Conservation (phyloP, 1,140 invertebrate genomes). For the Protaetia brevitarsis region DNA sequence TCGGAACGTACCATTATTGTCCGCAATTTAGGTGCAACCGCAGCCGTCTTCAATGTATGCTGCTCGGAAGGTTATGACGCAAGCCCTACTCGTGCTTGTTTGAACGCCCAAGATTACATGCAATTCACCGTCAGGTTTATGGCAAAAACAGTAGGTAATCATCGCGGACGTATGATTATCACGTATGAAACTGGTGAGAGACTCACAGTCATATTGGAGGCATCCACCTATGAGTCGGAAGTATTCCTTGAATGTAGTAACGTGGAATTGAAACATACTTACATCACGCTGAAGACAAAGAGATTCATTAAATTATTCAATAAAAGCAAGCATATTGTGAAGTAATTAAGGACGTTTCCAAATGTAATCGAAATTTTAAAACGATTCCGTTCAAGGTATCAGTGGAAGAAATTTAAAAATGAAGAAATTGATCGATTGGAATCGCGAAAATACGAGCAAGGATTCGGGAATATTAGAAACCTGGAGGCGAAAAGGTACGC, state of each 20-base stretch:
- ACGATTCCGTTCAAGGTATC: slow-evolving; percentile 29
- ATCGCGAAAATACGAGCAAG: slow-evolving; percentile 22
- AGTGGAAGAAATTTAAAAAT: slow-evolving; percentile 32
- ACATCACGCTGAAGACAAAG: slow-evolving; percentile 46
- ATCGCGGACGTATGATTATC: slow-evolving; percentile 42
- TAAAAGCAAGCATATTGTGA: slow-evolving; percentile 46
- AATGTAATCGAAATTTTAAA: too few species aligned
- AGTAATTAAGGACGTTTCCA: too few species aligned
- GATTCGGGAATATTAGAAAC: slow-evolving; percentile 29
- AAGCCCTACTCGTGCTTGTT: slow-evolving; percentile 45
- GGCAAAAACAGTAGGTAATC: slow-evolving; percentile 35
- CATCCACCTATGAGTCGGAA: slow-evolving; percentile 40
- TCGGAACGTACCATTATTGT: slow-evolving; percentile 46
- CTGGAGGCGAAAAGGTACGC: slow-evolving; percentile 24
- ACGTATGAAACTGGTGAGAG: slow-evolving; percentile 50
- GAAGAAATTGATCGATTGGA: neutral
- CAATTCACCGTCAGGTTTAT: slow-evolving; percentile 43
- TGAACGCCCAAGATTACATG: slow-evolving; percentile 40
- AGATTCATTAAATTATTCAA: slow-evolving; percentile 48
- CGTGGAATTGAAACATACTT: slow-evolving; percentile 49
- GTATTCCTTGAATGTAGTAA: slow-evolving; percentile 40
- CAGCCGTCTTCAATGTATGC: slow-evolving; percentile 43
- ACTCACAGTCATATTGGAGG: slow-evolving; percentile 40
- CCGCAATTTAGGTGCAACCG: slow-evolving; percentile 47
- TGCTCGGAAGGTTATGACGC: slow-evolving; percentile 44